Conservation (phyloP, 2,797 vertebrate genomes). For the Tragopan temminckii region DNA sequence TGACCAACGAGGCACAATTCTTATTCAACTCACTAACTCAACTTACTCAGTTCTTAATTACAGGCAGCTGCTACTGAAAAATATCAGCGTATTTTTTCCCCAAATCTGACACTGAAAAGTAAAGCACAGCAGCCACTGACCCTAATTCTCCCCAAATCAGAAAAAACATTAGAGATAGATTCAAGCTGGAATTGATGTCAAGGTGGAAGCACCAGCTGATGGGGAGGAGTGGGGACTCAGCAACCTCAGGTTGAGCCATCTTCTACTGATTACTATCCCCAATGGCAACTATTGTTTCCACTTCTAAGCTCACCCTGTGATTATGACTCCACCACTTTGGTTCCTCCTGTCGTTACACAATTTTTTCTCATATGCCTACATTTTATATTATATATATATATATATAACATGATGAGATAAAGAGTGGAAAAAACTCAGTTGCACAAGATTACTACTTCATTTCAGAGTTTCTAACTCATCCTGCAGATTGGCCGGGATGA, state of each 20-base stretch:
- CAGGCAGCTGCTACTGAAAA: neutral
- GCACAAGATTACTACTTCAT: neutral
- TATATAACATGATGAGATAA: neutral
- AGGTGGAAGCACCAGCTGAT: neutral
- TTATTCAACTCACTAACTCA: neutral
- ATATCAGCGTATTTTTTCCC: neutral
- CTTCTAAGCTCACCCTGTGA: neutral
- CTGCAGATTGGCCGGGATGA: neutral
- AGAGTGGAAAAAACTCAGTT: neutral
- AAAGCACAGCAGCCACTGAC: neutral
- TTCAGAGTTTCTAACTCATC: neutral
- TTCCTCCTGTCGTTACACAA: neutral
- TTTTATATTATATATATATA: rapidly evolving
- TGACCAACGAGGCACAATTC: neutral
- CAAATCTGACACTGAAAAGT: neutral
- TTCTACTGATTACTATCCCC: neutral
- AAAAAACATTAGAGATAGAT: rapidly evolving
- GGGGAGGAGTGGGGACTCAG: neutral
- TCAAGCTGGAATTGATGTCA: neutral
- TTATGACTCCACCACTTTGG: neutral
- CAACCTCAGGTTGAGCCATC: neutral
- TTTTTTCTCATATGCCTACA: neutral
- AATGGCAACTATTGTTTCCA: neutral
- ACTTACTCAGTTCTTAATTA: neutral
- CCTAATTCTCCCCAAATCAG: neutral